Evolutionary conservation across 2,113 vertebrate species (phyloP).

Genomic region (Eira barbara): DNA sequence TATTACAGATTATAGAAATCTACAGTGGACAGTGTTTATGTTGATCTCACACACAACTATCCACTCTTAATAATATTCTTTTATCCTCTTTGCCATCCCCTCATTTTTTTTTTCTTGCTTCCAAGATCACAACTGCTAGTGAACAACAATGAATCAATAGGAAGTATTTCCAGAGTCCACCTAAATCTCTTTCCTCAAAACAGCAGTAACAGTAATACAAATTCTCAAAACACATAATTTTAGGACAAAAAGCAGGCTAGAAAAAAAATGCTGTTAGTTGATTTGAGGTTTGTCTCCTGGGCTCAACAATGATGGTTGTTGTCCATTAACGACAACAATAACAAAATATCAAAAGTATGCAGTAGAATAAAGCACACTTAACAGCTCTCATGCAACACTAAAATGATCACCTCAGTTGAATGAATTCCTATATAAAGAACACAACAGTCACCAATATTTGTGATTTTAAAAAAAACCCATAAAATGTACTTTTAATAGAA

Average conservation of each 20-base stretch:
- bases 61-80: not conserved
- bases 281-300: not conserved
- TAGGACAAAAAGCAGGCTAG: not conserved
- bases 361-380: not conserved
- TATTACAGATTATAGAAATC: not conserved
- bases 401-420: not conserved
- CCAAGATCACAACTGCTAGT: not conserved
- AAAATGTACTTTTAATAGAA: not conserved
- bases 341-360: not conserved
- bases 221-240: not conserved
- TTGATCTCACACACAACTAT: not conserved
- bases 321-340: not conserved
- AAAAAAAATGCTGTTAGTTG: not conserved
- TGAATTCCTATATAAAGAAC: not conserved
- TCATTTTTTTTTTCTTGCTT: not conserved
- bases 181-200: not conserved
- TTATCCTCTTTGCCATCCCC: not conserved
- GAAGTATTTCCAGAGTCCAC: not conserved
- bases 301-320: not conserved
- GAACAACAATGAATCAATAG: not conserved
- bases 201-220: not conserved
- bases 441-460: not conserved
- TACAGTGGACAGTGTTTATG: not conserved
- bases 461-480: not conserved
- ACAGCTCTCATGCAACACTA: not conserved